Percentiles rank a stretch among this genome's conserved stretches.
phyloP scores from a whole-genome alignment of 2,888 invertebrate genomes.

The Heliconius charithonia region DNA sequence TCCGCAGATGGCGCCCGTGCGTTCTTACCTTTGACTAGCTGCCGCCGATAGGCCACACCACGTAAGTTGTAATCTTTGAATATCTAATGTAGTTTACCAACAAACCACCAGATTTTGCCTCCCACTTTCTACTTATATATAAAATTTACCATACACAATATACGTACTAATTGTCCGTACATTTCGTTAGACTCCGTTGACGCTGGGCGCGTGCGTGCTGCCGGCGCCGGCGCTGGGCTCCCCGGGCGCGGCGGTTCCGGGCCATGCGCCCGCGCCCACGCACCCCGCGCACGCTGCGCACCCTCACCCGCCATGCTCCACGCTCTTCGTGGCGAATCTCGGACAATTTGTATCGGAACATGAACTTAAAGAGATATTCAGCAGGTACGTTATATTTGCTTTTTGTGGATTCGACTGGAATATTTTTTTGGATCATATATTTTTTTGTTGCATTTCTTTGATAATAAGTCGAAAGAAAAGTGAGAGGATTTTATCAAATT shows the following conservation, averaged over 20 bases:
- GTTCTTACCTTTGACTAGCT: conserved; percentile 99
- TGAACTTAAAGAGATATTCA: conserved; percentile 98
- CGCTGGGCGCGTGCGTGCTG: conserved; percentile 91
- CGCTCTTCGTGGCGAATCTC: conserved; percentile 98
- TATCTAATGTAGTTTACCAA: not conserved
- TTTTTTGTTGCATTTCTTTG: not conserved
- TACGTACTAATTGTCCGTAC: conserved; percentile 21
- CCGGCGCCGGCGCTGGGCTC: conserved; percentile 97
- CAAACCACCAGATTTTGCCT: not conserved
- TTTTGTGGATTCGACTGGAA: conserved; percentile 46
- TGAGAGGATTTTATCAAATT: not conserved
- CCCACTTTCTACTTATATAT: not conserved
- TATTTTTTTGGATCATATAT: not conserved
- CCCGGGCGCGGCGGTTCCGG: conserved; percentile 91
- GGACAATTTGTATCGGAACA: conserved; percentile 99
- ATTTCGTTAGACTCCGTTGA: conserved; percentile 74
- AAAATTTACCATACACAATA: not conserved
- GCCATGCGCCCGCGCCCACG: conserved; percentile 86
- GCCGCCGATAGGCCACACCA: conserved; percentile 90
- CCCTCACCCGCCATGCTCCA: conserved; percentile 92
- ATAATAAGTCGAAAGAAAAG: not conserved
- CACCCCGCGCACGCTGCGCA: conserved; percentile 86
- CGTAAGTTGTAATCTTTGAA: conserved; percentile 49
- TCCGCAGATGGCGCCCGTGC: conserved; percentile 97
- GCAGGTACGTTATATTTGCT: conserved; percentile 87